Evolutionary conservation across 2,888 invertebrate genomes (phyloP).

Genomic region (Aphelenchoides bicaudatus): DNA sequence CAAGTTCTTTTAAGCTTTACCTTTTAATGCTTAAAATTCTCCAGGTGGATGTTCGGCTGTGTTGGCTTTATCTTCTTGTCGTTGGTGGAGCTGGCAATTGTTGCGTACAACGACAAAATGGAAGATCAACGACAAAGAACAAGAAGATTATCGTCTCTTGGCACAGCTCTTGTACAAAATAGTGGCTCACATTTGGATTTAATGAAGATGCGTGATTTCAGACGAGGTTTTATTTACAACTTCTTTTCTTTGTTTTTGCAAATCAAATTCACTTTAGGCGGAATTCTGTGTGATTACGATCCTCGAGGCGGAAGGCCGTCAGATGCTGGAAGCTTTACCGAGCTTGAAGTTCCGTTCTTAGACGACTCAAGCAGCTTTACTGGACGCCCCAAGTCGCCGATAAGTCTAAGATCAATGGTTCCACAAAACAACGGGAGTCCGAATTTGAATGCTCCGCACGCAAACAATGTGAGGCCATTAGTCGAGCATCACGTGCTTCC

Average conservation of each 20-base stretch:
- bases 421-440: slow-evolving; percentile 17
- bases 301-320: slow-evolving; percentile 18
- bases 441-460: background rate
- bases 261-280: too few relatives aligned
- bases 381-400: background rate
- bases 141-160: slow-evolving; percentile 31
- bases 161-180: slow-evolving; percentile 30
- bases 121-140: slow-evolving; percentile 44
- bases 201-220: slow-evolving; percentile 23
- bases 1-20: slow-evolving; percentile 51
- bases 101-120: slow-evolving; percentile 59
- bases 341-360: slow-evolving; percentile 7
- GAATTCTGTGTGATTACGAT: slow-evolving; percentile 25
- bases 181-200: slow-evolving; percentile 3
- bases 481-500: slow-evolving; percentile 9
- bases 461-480: background rate
- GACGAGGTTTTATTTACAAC: slow-evolving; percentile 18
- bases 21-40: slow-evolving; percentile 13
- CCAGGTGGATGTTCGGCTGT: slow-evolving; percentile 29
- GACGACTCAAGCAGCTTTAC: slow-evolving; percentile 9
- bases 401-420: background rate
- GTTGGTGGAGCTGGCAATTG: slow-evolving; percentile 55
- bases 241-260: too few relatives aligned
- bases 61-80: slow-evolving; percentile 42
- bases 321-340: slow-evolving; percentile 8